Base-by-base conservation (phyloP, 2,797 vertebrate genomes). In the Fratercula arctica region DNA sequence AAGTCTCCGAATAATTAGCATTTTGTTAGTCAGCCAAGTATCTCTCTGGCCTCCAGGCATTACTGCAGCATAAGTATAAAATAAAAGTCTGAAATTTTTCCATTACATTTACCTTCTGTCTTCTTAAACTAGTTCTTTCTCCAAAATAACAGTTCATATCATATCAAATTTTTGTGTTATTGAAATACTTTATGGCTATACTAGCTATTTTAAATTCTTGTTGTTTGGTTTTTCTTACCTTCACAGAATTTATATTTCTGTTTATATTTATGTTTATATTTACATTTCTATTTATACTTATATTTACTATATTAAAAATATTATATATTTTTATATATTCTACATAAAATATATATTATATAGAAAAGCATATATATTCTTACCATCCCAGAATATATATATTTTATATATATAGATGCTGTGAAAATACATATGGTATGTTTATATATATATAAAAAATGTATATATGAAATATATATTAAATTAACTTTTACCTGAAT, bases 11-110 rank as follows among this genome's bases (percentile, higher is more conserved):
- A 69, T 85, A 97, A 87, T 94, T 95, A 87, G 43, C 54, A 81
- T 95, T 93, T 95, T 95, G 68, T 93, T 89, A 81, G 89, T 86
- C 76, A 89, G 94, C 76, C 92, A 95, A 94, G 45, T 67, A 77
- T 68, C 72, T 87, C 73, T 88, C 81, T 91, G 78, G 89, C 90
- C 84, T 89, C 56, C 78, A 89, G 90, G 64, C 92, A 85, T 45
- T 87, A 68, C 73, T 80, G 87, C 68, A 84, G 66, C 50, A 37
- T 59, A 84, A 86, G 63, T 50, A 69, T 77, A 80, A 91, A 93
- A 94, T 94, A 95, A 74, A 75, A 35, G 10, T 28, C 37, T 64
- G 75, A 68, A 11, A 8, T 60, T 87, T 91, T 92, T 83, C 92
- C 56, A 29, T 83, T 90, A 50, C 53, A 48, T 85, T 82, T 94